A percentile compares a stretch with the other conserved stretches of the same genome.
phyloP scores from a whole-genome alignment of 2,113 vertebrate species.

The Climacteris rufus region DNA sequence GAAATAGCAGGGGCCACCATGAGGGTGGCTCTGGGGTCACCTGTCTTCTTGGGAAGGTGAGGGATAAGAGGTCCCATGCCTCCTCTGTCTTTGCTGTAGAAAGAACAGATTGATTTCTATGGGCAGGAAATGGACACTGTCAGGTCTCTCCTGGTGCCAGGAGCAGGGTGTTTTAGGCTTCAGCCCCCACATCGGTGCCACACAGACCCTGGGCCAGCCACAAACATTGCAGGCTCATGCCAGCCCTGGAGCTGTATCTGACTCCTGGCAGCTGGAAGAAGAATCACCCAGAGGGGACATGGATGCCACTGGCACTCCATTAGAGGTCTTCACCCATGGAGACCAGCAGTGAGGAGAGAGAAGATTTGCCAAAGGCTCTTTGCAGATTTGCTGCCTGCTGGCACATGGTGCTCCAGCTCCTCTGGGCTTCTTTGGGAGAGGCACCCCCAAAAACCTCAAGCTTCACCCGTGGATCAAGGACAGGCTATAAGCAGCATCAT shows the following conservation, averaged over 20 bases:
- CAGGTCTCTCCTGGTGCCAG: neutral
- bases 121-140: neutral
- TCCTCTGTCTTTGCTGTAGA: neutral
- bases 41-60: neutral
- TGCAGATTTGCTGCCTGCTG: neutral
- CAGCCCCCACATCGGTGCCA: neutral
- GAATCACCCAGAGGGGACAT: neutral
- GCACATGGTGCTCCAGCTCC: accelerated
- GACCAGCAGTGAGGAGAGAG: neutral
- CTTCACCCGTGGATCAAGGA: neutral
- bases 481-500: neutral
- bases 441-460: neutral
- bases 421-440: neutral
- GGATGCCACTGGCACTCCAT: neutral
- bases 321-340: neutral
- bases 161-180: neutral
- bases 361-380: neutral
- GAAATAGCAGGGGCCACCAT: neutral
- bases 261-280: neutral
- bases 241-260: neutral
- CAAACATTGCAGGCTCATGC: neutral
- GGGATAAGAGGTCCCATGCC: too few species aligned
- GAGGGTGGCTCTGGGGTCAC: neutral
- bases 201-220: neutral
- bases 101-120: neutral